Conservation (phyloP, 1,140 invertebrate genomes). For the Pogonomyrmex californicus region DNA sequence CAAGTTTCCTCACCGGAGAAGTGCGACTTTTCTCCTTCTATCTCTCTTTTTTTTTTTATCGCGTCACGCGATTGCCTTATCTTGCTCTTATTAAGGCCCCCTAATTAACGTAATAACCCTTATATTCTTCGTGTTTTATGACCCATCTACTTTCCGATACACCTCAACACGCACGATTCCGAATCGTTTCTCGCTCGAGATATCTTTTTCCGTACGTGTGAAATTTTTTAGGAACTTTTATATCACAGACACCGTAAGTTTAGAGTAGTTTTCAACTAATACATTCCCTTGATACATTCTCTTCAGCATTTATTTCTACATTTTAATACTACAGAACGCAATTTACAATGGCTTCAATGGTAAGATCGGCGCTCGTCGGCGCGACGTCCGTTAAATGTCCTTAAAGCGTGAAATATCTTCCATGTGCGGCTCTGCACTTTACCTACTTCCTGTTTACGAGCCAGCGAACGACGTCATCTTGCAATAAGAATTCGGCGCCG, state of each 20-base stretch:
- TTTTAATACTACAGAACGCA: not conserved
- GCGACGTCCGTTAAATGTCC: not conserved
- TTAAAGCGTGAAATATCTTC: conserved; percentile 4
- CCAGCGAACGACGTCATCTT: not conserved
- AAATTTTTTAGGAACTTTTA: not conserved
- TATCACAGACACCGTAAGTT: not conserved
- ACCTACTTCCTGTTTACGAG: conserved; percentile 49
- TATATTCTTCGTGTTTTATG: conserved; percentile 17
- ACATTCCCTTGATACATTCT: not conserved
- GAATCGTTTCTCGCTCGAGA: not conserved
- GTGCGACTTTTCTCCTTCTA: not conserved
- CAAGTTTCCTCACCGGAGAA: conserved; percentile 23
- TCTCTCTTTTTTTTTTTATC: conserved; percentile 3
- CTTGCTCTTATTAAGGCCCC: conserved; percentile 10
- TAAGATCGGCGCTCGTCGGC: not conserved
- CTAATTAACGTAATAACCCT: conserved; percentile 46
- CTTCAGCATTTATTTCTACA: not conserved
- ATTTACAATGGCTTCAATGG: not conserved
- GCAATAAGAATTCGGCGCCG: conserved; percentile 7
- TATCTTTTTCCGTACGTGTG: not conserved
- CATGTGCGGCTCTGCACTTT: conserved; percentile 2
- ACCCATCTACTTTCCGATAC: conserved; percentile 6
- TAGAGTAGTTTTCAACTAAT: not conserved
- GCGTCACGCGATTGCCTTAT: conserved; percentile 51
- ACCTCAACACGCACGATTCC: not conserved